phyloP scores from a whole-genome alignment of 1,140 invertebrate species.

The Euura saliciscinereae region DNA sequence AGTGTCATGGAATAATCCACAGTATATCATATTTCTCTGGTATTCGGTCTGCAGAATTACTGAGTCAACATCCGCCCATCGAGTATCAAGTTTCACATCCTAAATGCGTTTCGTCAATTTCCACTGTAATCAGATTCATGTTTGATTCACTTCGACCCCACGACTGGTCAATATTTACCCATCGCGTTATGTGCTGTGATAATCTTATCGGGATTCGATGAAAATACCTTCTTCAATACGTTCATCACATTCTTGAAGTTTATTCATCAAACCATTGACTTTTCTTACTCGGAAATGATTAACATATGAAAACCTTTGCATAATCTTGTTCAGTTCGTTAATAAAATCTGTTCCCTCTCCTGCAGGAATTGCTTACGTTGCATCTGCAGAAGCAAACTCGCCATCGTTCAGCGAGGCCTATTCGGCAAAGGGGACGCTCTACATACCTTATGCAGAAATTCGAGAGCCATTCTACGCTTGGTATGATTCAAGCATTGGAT shows the following conservation, averaged over 20 bases:
- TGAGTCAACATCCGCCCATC: background rate
- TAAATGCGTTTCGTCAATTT: too few relatives aligned
- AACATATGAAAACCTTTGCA: background rate
- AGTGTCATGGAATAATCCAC: too few relatives aligned
- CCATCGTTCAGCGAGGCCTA: constrained; percentile 75
- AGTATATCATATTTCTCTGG: background rate
- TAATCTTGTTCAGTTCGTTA: background rate
- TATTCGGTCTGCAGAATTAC: background rate
- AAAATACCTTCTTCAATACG: too few relatives aligned
- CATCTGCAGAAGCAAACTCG: constrained; percentile 30
- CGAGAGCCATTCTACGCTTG: constrained; percentile 88
- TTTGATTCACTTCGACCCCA: too few relatives aligned
- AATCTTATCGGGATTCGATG: too few relatives aligned
- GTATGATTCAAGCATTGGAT: constrained; percentile 75
- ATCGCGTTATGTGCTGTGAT: too few relatives aligned
- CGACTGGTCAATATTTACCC: too few relatives aligned
- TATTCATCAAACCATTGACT: background rate
- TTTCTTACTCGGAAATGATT: background rate
- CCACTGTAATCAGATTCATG: too few relatives aligned
- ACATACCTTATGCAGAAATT: constrained; percentile 93
- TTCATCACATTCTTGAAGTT: too few relatives aligned
- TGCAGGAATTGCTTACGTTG: constrained; percentile 28
- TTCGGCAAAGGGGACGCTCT: constrained; percentile 75
- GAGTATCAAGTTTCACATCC: too few relatives aligned
- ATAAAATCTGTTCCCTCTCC: constrained; percentile 10